Conservation (phyloP, 2,888 invertebrate genomes). For the Hirtodrosophila cameraria region DNA sequence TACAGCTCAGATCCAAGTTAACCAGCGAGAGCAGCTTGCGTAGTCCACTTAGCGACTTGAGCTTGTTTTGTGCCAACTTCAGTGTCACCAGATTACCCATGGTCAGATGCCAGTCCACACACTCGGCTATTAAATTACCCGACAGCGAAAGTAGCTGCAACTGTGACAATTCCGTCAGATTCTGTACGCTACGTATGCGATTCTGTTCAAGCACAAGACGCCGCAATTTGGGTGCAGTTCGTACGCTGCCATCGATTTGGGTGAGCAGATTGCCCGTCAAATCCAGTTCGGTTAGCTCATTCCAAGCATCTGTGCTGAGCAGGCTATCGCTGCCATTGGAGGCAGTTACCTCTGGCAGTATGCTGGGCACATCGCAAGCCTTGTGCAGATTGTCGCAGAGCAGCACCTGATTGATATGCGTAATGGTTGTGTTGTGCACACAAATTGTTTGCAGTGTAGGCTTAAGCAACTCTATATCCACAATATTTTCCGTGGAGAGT, state of each 20-base stretch:
- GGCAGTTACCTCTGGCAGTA: conserved; percentile 39
- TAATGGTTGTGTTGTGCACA: conserved; percentile 82
- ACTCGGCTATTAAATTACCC: conserved; percentile 89
- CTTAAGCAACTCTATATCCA: conserved; percentile 84
- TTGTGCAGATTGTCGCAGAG: conserved; percentile 94
- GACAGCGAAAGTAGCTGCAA: conserved; percentile 91
- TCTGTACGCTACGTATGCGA: conserved; percentile 89
- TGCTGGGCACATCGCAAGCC: conserved; percentile 67
- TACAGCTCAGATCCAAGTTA: conserved; percentile 93
- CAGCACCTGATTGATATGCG: conserved; percentile 89
- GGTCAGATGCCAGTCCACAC: conserved; percentile 92
- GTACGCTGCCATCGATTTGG: conserved; percentile 92
- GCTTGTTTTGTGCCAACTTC: conserved; percentile 93
- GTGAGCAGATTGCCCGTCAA: conserved; percentile 91
- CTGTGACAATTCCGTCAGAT: conserved; percentile 91
- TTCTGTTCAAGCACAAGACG: conserved; percentile 91
- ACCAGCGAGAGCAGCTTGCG: conserved; percentile 94
- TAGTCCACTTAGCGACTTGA: conserved; percentile 89
- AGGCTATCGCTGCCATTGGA: conserved; percentile 24
- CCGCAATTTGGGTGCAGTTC: conserved; percentile 89
- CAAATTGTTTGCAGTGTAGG: conserved; percentile 85
- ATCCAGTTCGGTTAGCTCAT: conserved; percentile 88
- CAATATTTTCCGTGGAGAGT: conserved; percentile 89
- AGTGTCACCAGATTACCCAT: conserved; percentile 95
- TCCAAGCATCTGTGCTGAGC: conserved; percentile 85